Conservation (phyloP, 2,797 vertebrate genomes). For the Acanthurus leucopareius region DNA sequence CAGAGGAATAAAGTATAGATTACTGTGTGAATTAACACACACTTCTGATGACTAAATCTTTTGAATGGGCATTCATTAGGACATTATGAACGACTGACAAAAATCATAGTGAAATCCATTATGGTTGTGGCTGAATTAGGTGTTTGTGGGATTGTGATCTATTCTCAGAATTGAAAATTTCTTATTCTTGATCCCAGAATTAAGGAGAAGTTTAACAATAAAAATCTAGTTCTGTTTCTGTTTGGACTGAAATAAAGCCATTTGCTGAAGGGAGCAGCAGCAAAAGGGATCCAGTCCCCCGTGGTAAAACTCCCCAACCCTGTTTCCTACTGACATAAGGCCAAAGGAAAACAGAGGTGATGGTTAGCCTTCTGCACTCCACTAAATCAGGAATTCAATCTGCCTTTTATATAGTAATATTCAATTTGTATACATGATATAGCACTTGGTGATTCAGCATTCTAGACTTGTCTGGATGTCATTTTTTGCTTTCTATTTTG, state of each 20-base stretch:
- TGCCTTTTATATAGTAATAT: slow-evolving; percentile 19
- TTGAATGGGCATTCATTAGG: slow-evolving; percentile 5
- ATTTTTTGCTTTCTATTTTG: slow-evolving; percentile 49
- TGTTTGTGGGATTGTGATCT: neutral
- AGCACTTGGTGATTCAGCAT: slow-evolving; percentile 85
- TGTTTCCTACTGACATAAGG: slow-evolving; percentile 19
- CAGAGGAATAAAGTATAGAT: neutral
- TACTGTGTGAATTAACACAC: slow-evolving; percentile 10
- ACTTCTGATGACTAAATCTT: neutral
- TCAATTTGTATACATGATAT: slow-evolving; percentile 28
- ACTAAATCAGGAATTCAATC: slow-evolving; percentile 38
- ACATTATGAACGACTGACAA: neutral
- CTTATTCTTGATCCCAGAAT: neutral
- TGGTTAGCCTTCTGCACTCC: slow-evolving; percentile 8
- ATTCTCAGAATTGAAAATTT: slow-evolving; percentile 8
- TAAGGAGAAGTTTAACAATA: neutral
- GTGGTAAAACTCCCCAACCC: slow-evolving; percentile 30
- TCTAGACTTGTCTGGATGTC: slow-evolving; percentile 60
- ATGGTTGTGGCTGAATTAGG: neutral
- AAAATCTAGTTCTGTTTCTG: slow-evolving; percentile 4
- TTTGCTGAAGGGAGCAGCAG: slow-evolving; percentile 6
- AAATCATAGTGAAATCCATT: slow-evolving; percentile 12
- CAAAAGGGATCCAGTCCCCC: slow-evolving; percentile 53
- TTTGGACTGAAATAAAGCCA: slow-evolving; percentile 17
- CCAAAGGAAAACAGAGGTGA: slow-evolving; percentile 24